Conservation (phyloP, 2,113 vertebrate genomes). For the Nipponia nippon region DNA sequence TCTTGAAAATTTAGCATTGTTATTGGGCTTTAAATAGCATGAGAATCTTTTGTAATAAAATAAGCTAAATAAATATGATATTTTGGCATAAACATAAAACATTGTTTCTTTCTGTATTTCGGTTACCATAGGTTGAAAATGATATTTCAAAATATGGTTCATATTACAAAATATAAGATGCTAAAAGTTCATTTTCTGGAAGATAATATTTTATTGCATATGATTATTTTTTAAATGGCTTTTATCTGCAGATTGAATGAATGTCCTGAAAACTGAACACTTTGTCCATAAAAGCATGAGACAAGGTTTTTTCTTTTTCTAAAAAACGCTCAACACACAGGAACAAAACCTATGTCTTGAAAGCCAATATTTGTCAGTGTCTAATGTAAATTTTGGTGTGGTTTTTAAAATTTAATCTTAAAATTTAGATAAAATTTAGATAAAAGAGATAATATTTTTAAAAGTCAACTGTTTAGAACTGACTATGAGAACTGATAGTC, state of each 20-base stretch:
- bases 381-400: neutral
- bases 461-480: neutral
- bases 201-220: neutral
- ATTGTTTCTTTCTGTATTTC: neutral
- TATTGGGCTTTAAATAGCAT: neutral
- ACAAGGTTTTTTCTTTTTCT: neutral
- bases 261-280: neutral
- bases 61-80: neutral
- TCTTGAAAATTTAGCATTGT: neutral
- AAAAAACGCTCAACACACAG: neutral
- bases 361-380: neutral
- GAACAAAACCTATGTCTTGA: neutral
- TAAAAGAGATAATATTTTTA: neutral
- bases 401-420: neutral
- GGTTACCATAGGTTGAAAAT: neutral
- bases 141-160: neutral
- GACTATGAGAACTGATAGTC: neutral
- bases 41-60: neutral
- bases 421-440: neutral
- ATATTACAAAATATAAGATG: neutral
- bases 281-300: neutral
- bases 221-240: neutral
- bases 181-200: neutral
- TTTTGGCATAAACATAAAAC: neutral
- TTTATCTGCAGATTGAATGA: neutral